Conservation (phyloP, 1,140 invertebrate species). For the Hycleus cichorii region DNA sequence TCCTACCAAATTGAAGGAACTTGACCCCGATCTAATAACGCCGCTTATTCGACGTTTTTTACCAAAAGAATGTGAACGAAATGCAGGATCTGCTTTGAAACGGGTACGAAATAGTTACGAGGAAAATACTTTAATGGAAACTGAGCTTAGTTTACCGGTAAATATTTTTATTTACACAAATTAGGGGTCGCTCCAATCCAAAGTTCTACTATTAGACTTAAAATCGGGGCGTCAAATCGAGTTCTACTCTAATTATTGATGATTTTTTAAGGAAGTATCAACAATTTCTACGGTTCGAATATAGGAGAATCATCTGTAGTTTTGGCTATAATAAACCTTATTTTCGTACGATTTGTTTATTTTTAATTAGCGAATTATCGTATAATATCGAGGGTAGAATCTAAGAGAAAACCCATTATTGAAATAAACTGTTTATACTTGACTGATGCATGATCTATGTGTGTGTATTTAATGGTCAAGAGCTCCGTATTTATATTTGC, state of each 20-base stretch:
- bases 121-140: background rate
- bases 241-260: too few species aligned
- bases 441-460: conserved; percentile 7
- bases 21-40: conserved; percentile 55
- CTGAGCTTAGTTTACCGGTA: too few species aligned
- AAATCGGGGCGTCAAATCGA: too few species aligned
- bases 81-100: conserved; percentile 20
- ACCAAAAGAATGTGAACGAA: conserved; percentile 22
- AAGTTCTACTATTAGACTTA: too few species aligned
- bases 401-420: conserved; percentile 1
- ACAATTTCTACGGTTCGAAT: too few species aligned
- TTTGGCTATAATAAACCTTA: too few species aligned
- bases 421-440: conserved; percentile 12
- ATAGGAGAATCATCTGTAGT: too few species aligned
- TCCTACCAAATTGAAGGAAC: conserved; percentile 45
- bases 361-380: too few species aligned
- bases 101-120: background rate
- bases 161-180: too few species aligned
- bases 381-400: background rate
- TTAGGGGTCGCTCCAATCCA: too few species aligned
- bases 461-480: conserved; percentile 4
- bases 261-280: too few species aligned
- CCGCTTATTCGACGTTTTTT: conserved; percentile 50
- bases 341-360: too few species aligned
- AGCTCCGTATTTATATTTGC: conserved; percentile 12